Conservation (phyloP, 2,113 vertebrate genomes). For the Gulo gulo region DNA sequence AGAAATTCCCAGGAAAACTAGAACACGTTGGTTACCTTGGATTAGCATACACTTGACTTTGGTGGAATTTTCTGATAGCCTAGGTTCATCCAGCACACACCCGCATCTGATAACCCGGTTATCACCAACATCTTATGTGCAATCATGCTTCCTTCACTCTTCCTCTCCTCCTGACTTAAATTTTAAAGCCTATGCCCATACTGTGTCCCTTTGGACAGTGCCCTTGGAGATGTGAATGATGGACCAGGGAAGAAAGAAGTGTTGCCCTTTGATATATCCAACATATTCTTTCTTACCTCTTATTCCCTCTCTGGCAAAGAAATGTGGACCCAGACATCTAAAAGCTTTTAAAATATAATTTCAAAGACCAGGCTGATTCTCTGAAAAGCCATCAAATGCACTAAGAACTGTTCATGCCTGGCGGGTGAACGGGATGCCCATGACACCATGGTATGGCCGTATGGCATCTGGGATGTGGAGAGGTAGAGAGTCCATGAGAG, state of each 20-base stretch:
- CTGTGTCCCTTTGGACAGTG: not conserved
- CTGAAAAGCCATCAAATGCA: slow-evolving; percentile 34
- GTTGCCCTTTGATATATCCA: slow-evolving; percentile 24
- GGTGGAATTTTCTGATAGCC: not conserved
- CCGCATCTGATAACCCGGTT: too few relatives aligned
- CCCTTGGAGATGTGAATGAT: not conserved
- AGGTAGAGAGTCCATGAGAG: accelerated
- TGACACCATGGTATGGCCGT: accelerated
- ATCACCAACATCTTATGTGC: too few relatives aligned
- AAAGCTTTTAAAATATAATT: slow-evolving; percentile 56
- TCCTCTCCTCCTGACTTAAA: not conserved
- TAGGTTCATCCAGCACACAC: not conserved
- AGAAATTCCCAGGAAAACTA: not conserved
- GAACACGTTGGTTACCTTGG: not conserved
- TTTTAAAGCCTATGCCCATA: not conserved
- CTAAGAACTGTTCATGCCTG: not conserved
- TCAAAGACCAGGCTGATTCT: slow-evolving; percentile 51
- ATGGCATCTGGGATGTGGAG: not conserved
- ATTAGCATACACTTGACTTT: not conserved
- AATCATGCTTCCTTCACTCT: not conserved
- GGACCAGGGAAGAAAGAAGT: not conserved
- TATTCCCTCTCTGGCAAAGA: slow-evolving; percentile 34
- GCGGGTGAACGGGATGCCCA: not conserved
- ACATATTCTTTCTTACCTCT: not conserved
- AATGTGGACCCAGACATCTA: slow-evolving; percentile 29